Evolutionary conservation across 2,888 invertebrate genomes (phyloP).

Genomic region (Microplitis deprimator): DNA sequence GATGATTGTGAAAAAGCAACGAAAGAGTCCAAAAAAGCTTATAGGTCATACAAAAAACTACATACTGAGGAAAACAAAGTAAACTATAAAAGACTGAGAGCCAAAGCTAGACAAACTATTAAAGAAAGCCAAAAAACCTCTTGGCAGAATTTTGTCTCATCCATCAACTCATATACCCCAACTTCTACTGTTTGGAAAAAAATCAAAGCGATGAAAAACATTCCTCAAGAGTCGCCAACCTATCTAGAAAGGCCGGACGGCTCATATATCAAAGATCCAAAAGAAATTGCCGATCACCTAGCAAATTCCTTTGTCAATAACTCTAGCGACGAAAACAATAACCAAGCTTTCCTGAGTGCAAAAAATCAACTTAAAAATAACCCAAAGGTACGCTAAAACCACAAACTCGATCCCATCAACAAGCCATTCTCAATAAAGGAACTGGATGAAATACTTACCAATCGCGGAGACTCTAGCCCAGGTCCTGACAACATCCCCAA

Average conservation of each 20-base stretch:
- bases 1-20: too few relatives aligned
- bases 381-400: neutral
- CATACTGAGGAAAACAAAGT: too few relatives aligned
- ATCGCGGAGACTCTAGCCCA: constrained; percentile 39
- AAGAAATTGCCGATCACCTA: constrained; percentile 30
- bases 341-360: neutral
- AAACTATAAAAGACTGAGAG: constrained; percentile 21
- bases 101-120: constrained; percentile 36
- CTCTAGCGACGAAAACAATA: constrained; percentile 40
- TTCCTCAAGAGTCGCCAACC: neutral
- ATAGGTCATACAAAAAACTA: too few relatives aligned
- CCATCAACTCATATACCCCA: constrained; percentile 27
- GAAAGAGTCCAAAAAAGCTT: neutral
- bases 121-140: constrained; percentile 41
- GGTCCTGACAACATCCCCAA: constrained; percentile 45
- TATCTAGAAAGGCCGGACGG: constrained; percentile 13
- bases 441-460: neutral
- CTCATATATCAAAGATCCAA: neutral
- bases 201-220: constrained; percentile 36
- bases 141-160: constrained; percentile 40
- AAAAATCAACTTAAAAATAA: constrained; percentile 6
- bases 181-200: constrained; percentile 37
- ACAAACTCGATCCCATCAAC: constrained; percentile 18
- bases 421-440: constrained; percentile 30
- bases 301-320: constrained; percentile 39